Percentiles rank a stretch among this genome's conserved stretches.
Evolutionary conservation across 2,888 invertebrate genomes (phyloP).

Genomic region (Keiferia lycopersicella): DNA sequence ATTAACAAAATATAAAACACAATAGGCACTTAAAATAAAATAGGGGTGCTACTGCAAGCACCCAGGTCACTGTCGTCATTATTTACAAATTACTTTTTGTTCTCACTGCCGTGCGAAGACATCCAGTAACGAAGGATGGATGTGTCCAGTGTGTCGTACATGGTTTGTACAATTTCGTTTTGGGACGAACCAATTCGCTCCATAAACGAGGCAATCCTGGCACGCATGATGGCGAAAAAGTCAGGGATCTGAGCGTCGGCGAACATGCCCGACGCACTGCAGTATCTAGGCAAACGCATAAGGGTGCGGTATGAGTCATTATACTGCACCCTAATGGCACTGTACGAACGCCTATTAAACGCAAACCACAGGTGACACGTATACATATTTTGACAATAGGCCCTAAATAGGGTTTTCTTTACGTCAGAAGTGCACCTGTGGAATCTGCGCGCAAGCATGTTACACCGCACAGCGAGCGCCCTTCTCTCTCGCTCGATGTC

Average conservation of each 20-base stretch:
- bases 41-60: too few relatives aligned
- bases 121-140: too few relatives aligned
- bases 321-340: conserved; percentile 15
- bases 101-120: too few relatives aligned
- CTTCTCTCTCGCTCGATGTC: background rate
- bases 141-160: too few relatives aligned
- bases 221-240: conserved; percentile 10
- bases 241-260: conserved; percentile 8
- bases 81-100: too few relatives aligned
- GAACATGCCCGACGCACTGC: conserved; percentile 19
- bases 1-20: too few relatives aligned
- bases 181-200: background rate
- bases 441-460: too few relatives aligned
- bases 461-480: too few relatives aligned
- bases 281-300: conserved; percentile 4
- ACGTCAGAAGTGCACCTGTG: background rate
- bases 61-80: too few relatives aligned
- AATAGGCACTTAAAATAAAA: too few relatives aligned
- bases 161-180: too few relatives aligned
- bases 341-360: conserved; percentile 8
- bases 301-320: conserved; percentile 12
- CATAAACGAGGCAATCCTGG: background rate
- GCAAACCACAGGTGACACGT: conserved; percentile 10
- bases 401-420: background rate
- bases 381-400: conserved; percentile 3